These are phyloP conservation scores for Phyllopteryx taeniolatus DNA, from an alignment of 2,113 vertebrate genomes.

Conservation along the genomic window DNA sequence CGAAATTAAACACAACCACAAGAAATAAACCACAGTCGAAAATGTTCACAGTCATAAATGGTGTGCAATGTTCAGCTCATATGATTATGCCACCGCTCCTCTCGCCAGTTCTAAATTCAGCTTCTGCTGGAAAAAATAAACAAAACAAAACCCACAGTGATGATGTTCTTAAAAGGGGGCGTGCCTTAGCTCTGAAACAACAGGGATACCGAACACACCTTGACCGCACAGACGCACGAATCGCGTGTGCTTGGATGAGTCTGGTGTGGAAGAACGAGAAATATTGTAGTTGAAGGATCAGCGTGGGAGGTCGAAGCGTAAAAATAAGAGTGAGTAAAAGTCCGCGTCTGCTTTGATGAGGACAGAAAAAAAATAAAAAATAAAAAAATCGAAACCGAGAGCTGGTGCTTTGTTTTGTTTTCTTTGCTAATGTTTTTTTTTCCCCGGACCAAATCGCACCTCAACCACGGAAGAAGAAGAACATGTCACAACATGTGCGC, in stretches of 20 bases:
- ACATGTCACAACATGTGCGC: background rate
- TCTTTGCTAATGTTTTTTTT: conserved; percentile 20
- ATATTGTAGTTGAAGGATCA: background rate
- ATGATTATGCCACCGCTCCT: no score
- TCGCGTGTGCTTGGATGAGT: background rate
- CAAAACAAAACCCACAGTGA: no score
- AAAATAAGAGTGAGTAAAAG: conserved; percentile 32
- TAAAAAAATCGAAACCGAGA: conserved; percentile 21
- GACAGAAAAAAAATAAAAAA: background rate
- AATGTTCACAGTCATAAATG: background rate
- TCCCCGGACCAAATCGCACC: conserved; percentile 15
- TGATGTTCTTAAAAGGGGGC: no score
- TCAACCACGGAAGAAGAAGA: conserved; percentile 18
- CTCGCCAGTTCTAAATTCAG: no score
- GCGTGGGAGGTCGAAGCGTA: background rate
- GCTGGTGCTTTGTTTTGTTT: conserved; percentile 31
- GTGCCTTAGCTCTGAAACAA: no score
- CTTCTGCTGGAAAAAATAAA: no score
- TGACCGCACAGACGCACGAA: background rate
- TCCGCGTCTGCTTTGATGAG: background rate
- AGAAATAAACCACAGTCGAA: background rate
- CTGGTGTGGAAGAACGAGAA: background rate
- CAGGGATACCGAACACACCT: no score
- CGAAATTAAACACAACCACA: no score
- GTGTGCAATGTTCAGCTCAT: background rate